A percentile compares a stretch with the other conserved stretches of the same genome.
Evolutionary conservation across 2,113 vertebrate species (phyloP).

Genomic region (Poeciliopsis occidentalis): DNA sequence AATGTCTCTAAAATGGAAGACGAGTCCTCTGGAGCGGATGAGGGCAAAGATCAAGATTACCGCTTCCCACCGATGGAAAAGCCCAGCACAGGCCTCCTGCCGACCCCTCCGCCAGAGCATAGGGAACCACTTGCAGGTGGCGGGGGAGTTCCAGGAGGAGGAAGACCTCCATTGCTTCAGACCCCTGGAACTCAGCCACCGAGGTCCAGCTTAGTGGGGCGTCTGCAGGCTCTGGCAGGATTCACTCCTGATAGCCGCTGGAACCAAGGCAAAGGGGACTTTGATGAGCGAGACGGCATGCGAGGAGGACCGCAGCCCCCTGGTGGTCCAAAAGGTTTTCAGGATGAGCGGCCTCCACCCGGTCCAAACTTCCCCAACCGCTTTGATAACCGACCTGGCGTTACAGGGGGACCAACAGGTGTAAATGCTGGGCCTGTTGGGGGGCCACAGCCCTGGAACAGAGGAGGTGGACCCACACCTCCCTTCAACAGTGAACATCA

Average conservation of each 20-base stretch:
- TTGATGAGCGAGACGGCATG: conserved; percentile 89
- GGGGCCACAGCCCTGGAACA: conserved; percentile 84
- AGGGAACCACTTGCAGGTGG: conserved; percentile 84
- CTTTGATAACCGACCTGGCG: conserved; percentile 88
- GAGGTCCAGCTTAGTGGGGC: conserved; percentile 70
- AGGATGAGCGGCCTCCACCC: conserved; percentile 87
- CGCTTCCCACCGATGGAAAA: conserved; percentile 90
- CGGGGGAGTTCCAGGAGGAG: conserved; percentile 28
- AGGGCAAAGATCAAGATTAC: conserved; percentile 96
- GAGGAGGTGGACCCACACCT: conserved; percentile 64
- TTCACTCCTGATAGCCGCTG: conserved; percentile 93
- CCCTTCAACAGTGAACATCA: conserved; percentile 88
- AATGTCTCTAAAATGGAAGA: conserved; percentile 85
- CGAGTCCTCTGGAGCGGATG: conserved; percentile 85
- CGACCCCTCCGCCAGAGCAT: conserved; percentile 86
- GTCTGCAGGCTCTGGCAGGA: conserved; percentile 84
- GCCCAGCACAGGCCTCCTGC: conserved; percentile 77
- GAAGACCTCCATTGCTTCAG: conserved; percentile 73
- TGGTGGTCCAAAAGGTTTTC: conserved; percentile 87
- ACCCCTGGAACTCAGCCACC: conserved; percentile 67
- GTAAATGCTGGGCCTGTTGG: conserved; percentile 43
- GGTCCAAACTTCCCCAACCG: conserved; percentile 85
- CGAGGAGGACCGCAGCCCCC: conserved; percentile 80
- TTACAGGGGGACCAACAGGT: conserved; percentile 20
- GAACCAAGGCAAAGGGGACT: conserved; percentile 91